Evolutionary conservation across 2,797 vertebrate species (phyloP), one percentile per base, ranked within the genome.

Genomic region (Arnoldichthys spilopterus): DNA sequence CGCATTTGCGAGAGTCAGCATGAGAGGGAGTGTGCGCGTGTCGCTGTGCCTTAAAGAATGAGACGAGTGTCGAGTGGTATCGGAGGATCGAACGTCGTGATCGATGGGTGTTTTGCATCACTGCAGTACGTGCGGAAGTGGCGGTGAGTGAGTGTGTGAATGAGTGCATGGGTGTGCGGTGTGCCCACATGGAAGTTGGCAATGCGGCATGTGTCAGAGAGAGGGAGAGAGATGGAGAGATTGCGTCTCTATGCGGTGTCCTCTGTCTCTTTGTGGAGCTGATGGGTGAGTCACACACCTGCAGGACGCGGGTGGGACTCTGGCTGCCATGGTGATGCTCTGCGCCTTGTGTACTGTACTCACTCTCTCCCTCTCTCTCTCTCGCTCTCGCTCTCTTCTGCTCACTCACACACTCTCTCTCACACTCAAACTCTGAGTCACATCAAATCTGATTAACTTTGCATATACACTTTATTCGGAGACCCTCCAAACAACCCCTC

Each of bases 211-310:
- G 84, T 85, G 76, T 79, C 67, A 34, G 68, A 76, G 45, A 53
- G 69, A 26, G 40, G 24, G 3, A 45, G n/a, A 74, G 45, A 69
- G 73, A 80, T 71, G 73, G 34, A 18, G 49, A 72, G 73, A 64
- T 80, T 59, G 79, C 67, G 37, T 85, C 79, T 77, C 62, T 69
- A 74, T 85, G 82, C 82, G 67, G 84, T 74, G 78, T 79, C 80
- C 72, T 67, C 76, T 78, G 72, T 86, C 34, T 75, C 67, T 78
- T 82, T 85, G 76, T 85, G 80, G 49, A 77, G 74, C 83, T 82
- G 71, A 79, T 82, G 69, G 82, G 78, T 87, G 85, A 87, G 80
- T 87, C 85, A 87, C 83, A 83, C 84, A 85, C 83, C 83, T 86
- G 85, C 85, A 85, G 80, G 80, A 83, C 82, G 82, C 77, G 83